Evolutionary conservation across 2,797 vertebrate species (phyloP), one percentile per base, ranked within the genome.

Genomic region (Argentina silus): DNA sequence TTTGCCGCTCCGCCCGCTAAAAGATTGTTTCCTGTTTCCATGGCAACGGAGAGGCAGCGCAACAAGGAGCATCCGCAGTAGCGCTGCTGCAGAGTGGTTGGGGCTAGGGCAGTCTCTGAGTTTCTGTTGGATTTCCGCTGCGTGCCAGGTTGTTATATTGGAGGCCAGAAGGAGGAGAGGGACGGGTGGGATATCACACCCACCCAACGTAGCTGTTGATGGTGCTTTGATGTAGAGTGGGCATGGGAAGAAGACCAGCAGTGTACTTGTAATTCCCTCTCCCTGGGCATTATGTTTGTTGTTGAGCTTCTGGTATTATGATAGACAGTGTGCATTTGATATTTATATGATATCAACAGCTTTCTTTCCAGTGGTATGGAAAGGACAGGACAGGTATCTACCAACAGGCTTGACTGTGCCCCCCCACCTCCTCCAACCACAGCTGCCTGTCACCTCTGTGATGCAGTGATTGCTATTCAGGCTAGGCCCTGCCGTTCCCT

Each of bases 391-490:
- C 57, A 21, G 57, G 23, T 12, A 2, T 60, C 23, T 10, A 15
- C 51, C 66, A 36, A 36, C 27, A 36, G 27, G 27, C 27, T 36
- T 36, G 27, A 36, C 27, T 4, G 27, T 57, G 6, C 73, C 72
- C 44, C 72, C 78, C 43, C 70, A 42, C 65, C 61, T 45, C 65
- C 72, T 50, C 69, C 61, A 36, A 36, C 27, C 27, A 36, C 27
- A 36, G 27, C 67, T 65, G 57, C 72, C 78, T 72, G 64, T 82
- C 72, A 77, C 67, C 76, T 69, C 67, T 74, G 74, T 80, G 76
- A 76, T 82, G 75, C 51, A 1, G 68, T 62, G 76, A 81, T 80
- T 83, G 76, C 78, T 80, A 80, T 83, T 82, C 81, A 78, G 81
- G 76, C 69, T 69, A 50, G 69, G 72, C 56, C 61, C 68, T 36